A percentile compares a stretch with the other conserved stretches of the same genome.
Conservation (phyloP, 2,113 vertebrate species). For the Tamias sibiricus region DNA sequence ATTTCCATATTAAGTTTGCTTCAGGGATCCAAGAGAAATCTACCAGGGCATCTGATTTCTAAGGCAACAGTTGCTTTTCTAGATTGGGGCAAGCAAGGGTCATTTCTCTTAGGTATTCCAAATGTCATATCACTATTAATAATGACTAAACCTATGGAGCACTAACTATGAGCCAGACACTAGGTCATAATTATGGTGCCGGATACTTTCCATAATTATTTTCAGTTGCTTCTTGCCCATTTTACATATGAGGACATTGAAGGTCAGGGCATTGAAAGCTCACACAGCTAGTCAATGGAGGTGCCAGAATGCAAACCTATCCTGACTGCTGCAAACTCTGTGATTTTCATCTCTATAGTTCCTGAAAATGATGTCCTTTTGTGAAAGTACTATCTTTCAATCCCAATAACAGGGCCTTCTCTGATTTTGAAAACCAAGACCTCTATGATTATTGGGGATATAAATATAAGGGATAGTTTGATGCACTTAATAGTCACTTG, state of each 20-base stretch:
- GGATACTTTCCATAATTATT: slow-evolving; percentile 32
- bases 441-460: neutral
- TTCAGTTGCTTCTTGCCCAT: slow-evolving; percentile 19
- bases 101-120: slow-evolving; percentile 26
- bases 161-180: neutral
- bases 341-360: neutral
- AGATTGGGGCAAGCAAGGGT: neutral
- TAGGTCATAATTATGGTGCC: neutral
- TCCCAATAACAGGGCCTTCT: neutral
- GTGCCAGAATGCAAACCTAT: neutral
- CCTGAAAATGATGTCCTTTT: neutral
- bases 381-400: neutral
- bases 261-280: neutral
- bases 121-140: slow-evolving; percentile 16
- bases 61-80: neutral
- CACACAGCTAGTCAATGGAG: neutral
- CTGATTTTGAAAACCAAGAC: slow-evolving; percentile 42
- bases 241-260: neutral
- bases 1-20: neutral
- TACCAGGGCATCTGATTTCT: neutral
- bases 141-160: slow-evolving; percentile 17
- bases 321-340: neutral
- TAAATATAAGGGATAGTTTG: neutral
- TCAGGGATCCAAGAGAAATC: slow-evolving; percentile 13
- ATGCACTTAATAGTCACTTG: neutral